These are phyloP conservation scores for Mactra quadrangularis DNA, from an alignment of 1,140 invertebrate genomes.

Conservation along the genomic window DNA sequence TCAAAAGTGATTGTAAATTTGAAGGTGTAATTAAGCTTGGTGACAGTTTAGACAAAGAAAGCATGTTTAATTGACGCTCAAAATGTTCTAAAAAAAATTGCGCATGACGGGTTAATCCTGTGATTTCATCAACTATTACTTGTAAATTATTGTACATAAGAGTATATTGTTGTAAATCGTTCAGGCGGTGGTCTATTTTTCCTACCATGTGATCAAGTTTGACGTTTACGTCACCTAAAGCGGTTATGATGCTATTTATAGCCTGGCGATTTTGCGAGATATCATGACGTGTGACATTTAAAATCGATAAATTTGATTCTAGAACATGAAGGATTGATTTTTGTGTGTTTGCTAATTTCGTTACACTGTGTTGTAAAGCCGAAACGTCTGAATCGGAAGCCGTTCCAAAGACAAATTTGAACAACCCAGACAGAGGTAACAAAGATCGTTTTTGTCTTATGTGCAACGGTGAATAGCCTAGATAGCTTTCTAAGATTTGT, in stretches of 20 bases:
- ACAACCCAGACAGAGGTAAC: too few species aligned
- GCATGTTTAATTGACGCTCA: slow-evolving; percentile 11
- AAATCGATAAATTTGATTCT: too few species aligned
- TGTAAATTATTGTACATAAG: slow-evolving; percentile 3
- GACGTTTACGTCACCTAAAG: neutral
- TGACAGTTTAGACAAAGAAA: neutral
- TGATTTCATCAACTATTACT: neutral
- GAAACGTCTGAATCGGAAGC: neutral
- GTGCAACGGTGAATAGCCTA: too few species aligned
- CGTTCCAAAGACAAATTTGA: too few species aligned
- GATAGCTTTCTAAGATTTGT: too few species aligned
- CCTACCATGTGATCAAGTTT: neutral
- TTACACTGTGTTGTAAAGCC: neutral
- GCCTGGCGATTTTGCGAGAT: neutral
- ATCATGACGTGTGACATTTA: too few species aligned
- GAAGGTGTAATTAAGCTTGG: neutral
- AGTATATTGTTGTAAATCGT: neutral
- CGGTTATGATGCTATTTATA: neutral
- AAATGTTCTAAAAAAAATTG: slow-evolving; percentile 13
- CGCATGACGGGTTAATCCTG: neutral
- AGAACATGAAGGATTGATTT: slow-evolving; percentile 1
- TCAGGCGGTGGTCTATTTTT: too few species aligned
- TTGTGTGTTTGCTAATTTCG: neutral
- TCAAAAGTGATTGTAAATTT: neutral
- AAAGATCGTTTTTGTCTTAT: too few species aligned